Percentiles rank a stretch among this genome's conserved stretches.
Conservation (phyloP, 2,797 vertebrate species). For the Capromys pilorides region DNA sequence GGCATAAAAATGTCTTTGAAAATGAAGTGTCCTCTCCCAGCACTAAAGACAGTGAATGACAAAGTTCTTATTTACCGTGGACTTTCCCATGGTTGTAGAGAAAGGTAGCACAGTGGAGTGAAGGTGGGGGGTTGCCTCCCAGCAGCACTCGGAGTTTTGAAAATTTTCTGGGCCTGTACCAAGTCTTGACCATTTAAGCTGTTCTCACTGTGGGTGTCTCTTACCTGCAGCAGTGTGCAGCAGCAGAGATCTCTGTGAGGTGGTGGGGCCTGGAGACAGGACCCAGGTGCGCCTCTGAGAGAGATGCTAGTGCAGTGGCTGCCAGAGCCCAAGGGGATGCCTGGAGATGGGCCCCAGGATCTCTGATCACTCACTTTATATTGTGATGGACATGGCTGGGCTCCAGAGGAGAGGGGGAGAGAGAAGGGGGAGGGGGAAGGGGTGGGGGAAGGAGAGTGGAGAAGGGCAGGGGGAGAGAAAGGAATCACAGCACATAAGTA, state of each 20-base stretch:
- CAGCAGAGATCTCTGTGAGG: not conserved
- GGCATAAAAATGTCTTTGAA: not conserved
- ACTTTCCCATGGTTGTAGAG: not conserved
- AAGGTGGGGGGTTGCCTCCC: not conserved
- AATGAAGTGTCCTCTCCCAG: not conserved
- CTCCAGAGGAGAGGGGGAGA: not conserved
- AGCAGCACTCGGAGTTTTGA: not conserved
- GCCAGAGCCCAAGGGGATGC: not conserved
- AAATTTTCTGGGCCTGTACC: not conserved
- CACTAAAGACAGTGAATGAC: not conserved
- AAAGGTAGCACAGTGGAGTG: not conserved
- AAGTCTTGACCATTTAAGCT: not conserved
- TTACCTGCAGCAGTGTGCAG: not conserved
- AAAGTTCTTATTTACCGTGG: not conserved
- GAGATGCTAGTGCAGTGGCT: not conserved
- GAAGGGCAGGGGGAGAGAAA: not conserved
- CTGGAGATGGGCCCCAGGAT: not conserved
- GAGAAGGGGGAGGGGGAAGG: not conserved
- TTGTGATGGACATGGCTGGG: not conserved
- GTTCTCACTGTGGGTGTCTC: not conserved
- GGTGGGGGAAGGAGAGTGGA: not conserved
- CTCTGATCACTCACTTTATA: not conserved
- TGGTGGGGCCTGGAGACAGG: not conserved
- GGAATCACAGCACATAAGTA: not conserved
- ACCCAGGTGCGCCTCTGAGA: not conserved